Evolutionary conservation across 2,113 vertebrate genomes (phyloP).

Genomic region (Percina caprodes): DNA sequence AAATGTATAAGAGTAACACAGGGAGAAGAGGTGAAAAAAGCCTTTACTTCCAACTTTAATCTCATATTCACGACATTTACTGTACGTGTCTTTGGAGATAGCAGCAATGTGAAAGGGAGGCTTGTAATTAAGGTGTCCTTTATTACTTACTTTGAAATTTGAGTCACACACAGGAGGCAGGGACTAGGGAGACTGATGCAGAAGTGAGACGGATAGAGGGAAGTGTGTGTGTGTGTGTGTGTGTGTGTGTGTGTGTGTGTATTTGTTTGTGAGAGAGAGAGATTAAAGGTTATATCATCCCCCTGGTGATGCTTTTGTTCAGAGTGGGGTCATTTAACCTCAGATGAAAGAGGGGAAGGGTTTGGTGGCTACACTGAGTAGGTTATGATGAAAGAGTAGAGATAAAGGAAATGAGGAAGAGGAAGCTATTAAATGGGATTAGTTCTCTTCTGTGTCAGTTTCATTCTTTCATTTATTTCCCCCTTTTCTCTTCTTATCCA

Average conservation of each 20-base stretch:
- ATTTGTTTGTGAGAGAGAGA: slow-evolving; percentile 6
- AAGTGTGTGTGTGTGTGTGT: slow-evolving; percentile 10
- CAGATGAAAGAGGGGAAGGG: slow-evolving; percentile 48
- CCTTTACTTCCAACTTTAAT: slow-evolving; percentile 20
- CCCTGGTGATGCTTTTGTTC: slow-evolving; percentile 50
- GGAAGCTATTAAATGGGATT: slow-evolving; percentile 49
- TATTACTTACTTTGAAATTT: slow-evolving; percentile 47
- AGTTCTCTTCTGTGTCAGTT: slow-evolving; percentile 15
- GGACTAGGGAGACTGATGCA: slow-evolving; percentile 19
- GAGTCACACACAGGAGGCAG: slow-evolving; percentile 16
- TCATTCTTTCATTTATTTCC: slow-evolving; percentile 14
- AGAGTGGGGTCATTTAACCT: slow-evolving; percentile 62
- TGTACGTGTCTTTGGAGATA: not conserved
- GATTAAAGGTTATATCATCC: slow-evolving; percentile 71
- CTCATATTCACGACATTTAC: slow-evolving; percentile 31
- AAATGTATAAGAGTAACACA: not conserved
- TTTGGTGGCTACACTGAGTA: slow-evolving; percentile 16
- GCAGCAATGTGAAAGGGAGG: slow-evolving; percentile 7
- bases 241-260: not conserved
- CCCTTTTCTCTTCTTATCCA: not conserved
- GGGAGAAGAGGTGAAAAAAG: not conserved
- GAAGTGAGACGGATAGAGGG: slow-evolving; percentile 17
- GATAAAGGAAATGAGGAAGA: slow-evolving; percentile 40
- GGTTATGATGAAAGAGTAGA: slow-evolving; percentile 24
- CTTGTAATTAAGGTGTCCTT: slow-evolving; percentile 30